phyloP scores from a whole-genome alignment of 2,797 vertebrate species.

The Enteromius argenteus region DNA sequence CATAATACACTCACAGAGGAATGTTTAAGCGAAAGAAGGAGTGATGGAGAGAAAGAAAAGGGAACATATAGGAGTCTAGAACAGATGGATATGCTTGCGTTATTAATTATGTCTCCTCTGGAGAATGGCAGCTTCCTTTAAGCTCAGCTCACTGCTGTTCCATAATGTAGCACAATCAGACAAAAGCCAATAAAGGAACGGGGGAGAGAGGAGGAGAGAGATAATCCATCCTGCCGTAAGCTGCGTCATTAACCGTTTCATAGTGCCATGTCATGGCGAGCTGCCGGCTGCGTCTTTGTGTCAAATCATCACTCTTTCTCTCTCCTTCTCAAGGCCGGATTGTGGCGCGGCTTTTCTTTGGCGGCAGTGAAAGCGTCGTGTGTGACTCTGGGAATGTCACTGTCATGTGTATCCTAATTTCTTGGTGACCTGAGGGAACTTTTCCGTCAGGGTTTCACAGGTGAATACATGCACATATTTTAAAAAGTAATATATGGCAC shows the following conservation, averaged over 20 bases:
- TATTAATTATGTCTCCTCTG: constrained; percentile 58
- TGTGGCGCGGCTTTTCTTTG: constrained; percentile 3
- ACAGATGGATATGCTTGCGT: constrained; percentile 54
- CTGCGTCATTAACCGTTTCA: constrained; percentile 73
- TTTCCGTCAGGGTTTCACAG: not conserved
- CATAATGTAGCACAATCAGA: constrained; percentile 55
- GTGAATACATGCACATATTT: not conserved
- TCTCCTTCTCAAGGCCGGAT: constrained; percentile 24
- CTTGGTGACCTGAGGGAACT: not conserved
- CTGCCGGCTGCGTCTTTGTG: constrained; percentile 53
- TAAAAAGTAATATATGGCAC: not conserved
- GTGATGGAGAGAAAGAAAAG: constrained; percentile 24
- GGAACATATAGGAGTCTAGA: constrained; percentile 17
- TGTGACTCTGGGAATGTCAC: not conserved
- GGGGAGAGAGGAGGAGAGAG: constrained; percentile 60
- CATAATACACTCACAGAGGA: constrained; percentile 8
- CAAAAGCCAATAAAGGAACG: constrained; percentile 47
- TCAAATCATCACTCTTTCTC: constrained; percentile 48
- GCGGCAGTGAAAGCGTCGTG: not conserved
- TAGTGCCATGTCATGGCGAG: constrained; percentile 49
- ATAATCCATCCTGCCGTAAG: constrained; percentile 75
- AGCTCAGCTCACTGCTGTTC: constrained; percentile 59
- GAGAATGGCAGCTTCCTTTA: constrained; percentile 52
- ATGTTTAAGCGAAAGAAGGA: constrained; percentile 21
- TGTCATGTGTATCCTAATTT: not conserved